These are phyloP conservation scores for Catamblyrhynchus diadema DNA, from an alignment of 2,797 vertebrate genomes.

Conservation along the genomic window DNA sequence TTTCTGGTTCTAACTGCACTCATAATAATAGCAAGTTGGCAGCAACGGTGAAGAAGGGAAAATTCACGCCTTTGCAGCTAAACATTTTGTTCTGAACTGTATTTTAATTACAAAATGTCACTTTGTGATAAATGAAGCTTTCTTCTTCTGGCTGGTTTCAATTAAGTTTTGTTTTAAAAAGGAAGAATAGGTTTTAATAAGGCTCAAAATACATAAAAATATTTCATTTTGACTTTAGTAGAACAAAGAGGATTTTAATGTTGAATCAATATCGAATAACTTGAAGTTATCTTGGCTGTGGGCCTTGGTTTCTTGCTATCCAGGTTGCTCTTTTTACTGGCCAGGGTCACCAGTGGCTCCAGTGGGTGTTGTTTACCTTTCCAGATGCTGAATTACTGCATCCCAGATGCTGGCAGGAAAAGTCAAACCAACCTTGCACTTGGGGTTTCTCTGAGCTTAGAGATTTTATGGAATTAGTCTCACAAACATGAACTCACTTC, in stretches of 20 bases:
- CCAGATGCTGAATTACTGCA: neutral
- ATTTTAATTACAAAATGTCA: conserved; percentile 47
- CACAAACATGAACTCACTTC: neutral
- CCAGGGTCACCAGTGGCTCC: neutral
- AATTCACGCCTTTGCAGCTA: conserved; percentile 13
- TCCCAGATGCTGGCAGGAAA: neutral
- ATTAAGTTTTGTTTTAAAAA: conserved; percentile 26
- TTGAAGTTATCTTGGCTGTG: neutral
- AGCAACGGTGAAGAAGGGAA: neutral
- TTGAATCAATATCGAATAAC: neutral
- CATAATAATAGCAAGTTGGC: neutral
- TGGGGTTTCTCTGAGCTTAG: neutral
- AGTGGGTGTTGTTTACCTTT: neutral
- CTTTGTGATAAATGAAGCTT: conserved; percentile 20
- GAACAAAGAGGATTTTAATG: neutral
- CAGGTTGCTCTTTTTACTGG: neutral
- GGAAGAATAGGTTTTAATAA: conserved; percentile 32
- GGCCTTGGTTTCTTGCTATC: neutral
- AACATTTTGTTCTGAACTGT: conserved; percentile 39
- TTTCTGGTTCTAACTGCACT: neutral
- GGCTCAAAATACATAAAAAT: neutral
- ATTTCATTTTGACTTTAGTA: neutral
- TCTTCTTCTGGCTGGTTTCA: neutral
- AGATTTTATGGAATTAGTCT: neutral
- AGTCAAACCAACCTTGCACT: neutral